Evolutionary conservation across 2,888 invertebrate species (phyloP), one percentile per base, ranked within the genome.

Genomic region (Cabera pusaria): DNA sequence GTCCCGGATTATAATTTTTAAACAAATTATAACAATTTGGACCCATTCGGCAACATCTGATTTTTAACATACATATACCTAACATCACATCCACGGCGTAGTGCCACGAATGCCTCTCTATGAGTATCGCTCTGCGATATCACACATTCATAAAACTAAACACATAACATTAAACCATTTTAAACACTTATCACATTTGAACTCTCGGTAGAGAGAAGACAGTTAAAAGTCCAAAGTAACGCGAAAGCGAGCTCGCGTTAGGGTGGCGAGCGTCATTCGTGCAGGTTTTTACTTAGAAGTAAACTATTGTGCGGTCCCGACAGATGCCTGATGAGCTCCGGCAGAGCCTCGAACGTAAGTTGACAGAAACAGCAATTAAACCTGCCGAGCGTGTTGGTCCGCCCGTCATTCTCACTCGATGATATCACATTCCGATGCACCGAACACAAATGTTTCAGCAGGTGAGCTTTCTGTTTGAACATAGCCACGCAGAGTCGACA

Each of bases 311-410:
- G 96, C 52, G 96, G 96, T 49, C 96, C 96, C 10, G 96, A 96
- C 56, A 96, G 90, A 75, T 96, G 96, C 73, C 96, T 91, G 59
- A 96, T 96, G 49, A 96, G 90, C 79, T 96, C 96, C 60, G 96
- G 96, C 62, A 96, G 88, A 52, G 95, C 95, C 80, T 96, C 96
- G 71, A 96, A 96, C 52, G 93, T 94, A 64, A 95, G 90, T 62
- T 95, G 94, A 75, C 96, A 96, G 89, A 96, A 96, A 82, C 96
- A 96, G 75, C 96, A 96, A 74, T 95, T 95, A 69, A 95, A 96
- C 40, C 93, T 91, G 21, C 92, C 92, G 1, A 87, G 80, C 32
- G 91, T 91, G 48, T 92, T 92, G 20, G 89, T 88, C 44, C 90
- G 74, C 11, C 93, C 93, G 56, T 92, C 93, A 46, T 93, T 93